Evolutionary conservation across 2,113 vertebrate genomes (phyloP).

Genomic region (Percina caprodes): DNA sequence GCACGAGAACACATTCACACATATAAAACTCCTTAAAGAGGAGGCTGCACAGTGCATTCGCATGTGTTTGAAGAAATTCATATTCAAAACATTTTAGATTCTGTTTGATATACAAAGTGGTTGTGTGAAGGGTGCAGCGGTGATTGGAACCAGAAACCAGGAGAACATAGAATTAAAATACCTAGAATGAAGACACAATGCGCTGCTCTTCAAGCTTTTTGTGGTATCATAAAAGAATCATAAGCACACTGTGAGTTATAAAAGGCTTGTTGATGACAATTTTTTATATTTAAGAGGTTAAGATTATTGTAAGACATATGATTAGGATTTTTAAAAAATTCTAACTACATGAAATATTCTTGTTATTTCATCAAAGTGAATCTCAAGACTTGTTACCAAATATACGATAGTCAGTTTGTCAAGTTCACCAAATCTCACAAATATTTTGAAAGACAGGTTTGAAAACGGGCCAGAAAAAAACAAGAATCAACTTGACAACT

Average conservation of each 20-base stretch:
- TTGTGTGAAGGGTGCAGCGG: slow-evolving; percentile 36
- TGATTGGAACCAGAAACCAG: slow-evolving; percentile 53
- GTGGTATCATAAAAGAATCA: neutral
- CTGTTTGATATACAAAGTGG: slow-evolving; percentile 46
- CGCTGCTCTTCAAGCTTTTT: neutral
- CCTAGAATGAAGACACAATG: slow-evolving; percentile 2
- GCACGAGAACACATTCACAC: neutral
- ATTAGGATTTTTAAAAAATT: neutral
- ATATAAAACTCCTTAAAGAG: neutral
- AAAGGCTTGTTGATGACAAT: neutral
- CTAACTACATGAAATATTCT: no score
- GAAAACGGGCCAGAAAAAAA: no score
- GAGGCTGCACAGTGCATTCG: neutral
- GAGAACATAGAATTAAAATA: slow-evolving; percentile 22
- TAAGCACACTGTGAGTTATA: neutral
- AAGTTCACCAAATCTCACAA: no score
- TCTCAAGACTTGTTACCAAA: no score
- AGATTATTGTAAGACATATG: neutral
- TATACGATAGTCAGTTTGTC: no score
- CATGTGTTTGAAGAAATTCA: slow-evolving; percentile 29
- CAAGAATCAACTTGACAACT: no score
- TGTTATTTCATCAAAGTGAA: no score
- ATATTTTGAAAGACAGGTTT: no score
- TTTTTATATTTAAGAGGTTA: neutral
- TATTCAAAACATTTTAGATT: slow-evolving; percentile 43